Evolutionary conservation across 2,113 vertebrate genomes (phyloP).

Genomic region (Lonchura striata): DNA sequence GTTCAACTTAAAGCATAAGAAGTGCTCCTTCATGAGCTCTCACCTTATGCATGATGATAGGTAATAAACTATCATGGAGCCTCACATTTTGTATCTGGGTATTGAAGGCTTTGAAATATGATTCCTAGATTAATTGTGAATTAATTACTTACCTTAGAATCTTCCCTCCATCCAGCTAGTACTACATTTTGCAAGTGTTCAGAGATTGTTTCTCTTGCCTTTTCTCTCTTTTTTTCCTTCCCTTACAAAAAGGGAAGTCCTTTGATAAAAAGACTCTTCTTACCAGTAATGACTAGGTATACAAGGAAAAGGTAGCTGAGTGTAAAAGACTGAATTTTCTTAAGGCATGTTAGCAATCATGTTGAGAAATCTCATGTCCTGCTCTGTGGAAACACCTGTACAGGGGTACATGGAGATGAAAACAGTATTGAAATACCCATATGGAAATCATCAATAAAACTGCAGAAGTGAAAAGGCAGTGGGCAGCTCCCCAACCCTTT

Average conservation of each 20-base stretch:
- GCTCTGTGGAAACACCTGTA: neutral
- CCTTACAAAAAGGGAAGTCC: neutral
- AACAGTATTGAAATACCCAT: neutral
- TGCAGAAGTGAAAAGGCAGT: neutral
- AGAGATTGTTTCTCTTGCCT: neutral
- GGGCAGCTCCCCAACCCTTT: neutral
- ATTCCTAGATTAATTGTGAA: neutral
- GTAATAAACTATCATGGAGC: constrained; percentile 47
- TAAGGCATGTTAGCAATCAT: neutral
- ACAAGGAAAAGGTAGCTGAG: neutral
- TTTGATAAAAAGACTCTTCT: neutral
- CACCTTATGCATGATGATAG: constrained; percentile 35
- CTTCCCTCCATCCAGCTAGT: neutral
- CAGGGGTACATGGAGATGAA: neutral
- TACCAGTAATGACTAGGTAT: neutral
- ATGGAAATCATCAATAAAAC: neutral
- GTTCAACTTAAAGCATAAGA: constrained; percentile 50
- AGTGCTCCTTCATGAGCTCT: constrained; percentile 58
- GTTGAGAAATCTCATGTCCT: neutral
- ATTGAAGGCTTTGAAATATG: neutral
- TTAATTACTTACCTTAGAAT: neutral
- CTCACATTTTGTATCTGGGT: neutral
- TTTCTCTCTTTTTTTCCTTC: neutral
- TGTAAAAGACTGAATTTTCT: neutral
- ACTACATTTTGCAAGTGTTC: neutral